phyloP scores from a whole-genome alignment of 2,113 vertebrate genomes.

The Columba janthina region DNA sequence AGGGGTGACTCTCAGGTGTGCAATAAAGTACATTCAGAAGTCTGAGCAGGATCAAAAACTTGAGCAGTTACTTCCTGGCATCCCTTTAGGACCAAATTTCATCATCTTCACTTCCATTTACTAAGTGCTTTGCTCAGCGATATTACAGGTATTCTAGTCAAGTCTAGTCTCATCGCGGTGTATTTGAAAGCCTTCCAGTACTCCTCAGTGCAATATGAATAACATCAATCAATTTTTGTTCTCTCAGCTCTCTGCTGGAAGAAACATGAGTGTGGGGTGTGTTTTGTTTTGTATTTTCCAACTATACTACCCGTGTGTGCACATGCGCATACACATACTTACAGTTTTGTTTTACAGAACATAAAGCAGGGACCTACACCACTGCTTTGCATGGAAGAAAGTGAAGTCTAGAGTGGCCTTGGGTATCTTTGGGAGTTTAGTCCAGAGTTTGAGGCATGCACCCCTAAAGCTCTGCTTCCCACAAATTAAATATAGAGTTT shows the following conservation, averaged over 20 bases:
- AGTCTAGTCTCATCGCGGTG: not conserved
- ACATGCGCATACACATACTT: not conserved
- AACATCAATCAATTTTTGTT: slow-evolving; percentile 43
- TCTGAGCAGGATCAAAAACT: slow-evolving; percentile 29
- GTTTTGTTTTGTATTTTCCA: slow-evolving; percentile 2
- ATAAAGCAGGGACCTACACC: not conserved
- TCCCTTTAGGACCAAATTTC: slow-evolving; percentile 26
- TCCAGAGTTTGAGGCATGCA: not conserved
- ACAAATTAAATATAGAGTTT: not conserved
- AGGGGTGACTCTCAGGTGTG: not conserved
- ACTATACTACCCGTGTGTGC: not conserved
- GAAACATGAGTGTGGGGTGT: not conserved
- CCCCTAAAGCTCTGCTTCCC: not conserved
- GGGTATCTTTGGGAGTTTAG: not conserved
- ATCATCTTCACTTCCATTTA: slow-evolving; percentile 23
- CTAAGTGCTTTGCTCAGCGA: slow-evolving; percentile 33
- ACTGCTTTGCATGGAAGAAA: not conserved
- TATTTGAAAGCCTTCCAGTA: slow-evolving; percentile 51
- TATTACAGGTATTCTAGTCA: slow-evolving; percentile 5
- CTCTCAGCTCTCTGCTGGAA: not conserved
- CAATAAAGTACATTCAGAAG: not conserved
- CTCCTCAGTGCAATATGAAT: not conserved
- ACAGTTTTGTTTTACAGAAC: not conserved
- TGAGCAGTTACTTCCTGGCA: not conserved
- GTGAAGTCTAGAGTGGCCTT: not conserved